These are phyloP conservation scores for Leucozona laternaria DNA, from an alignment of 2,888 invertebrate species.

Conservation along the genomic window DNA sequence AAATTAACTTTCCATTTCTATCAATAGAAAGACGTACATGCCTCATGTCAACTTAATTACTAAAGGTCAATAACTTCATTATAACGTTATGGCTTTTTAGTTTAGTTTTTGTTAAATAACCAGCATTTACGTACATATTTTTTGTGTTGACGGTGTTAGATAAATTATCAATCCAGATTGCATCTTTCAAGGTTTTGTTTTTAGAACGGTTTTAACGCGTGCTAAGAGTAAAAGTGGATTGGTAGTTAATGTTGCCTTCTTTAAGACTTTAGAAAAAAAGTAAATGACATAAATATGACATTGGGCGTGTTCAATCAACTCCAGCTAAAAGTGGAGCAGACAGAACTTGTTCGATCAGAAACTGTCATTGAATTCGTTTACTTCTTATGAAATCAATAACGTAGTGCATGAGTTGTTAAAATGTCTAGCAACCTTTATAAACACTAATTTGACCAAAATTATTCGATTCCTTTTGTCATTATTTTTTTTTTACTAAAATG, in stretches of 20 bases:
- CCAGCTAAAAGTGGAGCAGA: constrained; percentile 13
- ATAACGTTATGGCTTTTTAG: neutral
- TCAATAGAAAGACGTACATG: neutral
- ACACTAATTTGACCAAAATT: too few species aligned
- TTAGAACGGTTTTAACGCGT: neutral
- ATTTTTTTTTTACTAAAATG: neutral
- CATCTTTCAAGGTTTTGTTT: constrained; percentile 1
- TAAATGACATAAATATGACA: constrained; percentile 24
- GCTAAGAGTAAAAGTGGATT: constrained; percentile 7
- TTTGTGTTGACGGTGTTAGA: neutral
- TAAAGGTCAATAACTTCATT: constrained; percentile 66
- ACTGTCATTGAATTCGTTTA: constrained; percentile 31
- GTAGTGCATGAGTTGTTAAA: neutral
- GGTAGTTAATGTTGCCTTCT: constrained; percentile 2
- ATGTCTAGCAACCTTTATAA: neutral
- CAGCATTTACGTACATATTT: neutral
- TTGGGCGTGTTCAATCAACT: constrained; percentile 38
- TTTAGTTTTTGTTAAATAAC: neutral
- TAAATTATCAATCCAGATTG: neutral
- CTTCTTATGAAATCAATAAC: neutral
- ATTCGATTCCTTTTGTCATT: too few species aligned
- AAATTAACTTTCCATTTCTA: constrained; percentile 62
- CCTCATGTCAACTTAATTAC: constrained; percentile 33
- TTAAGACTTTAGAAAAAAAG: constrained; percentile 10
- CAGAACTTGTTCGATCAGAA: constrained; percentile 33